These are phyloP conservation scores for Agriopis aurantiaria DNA, from an alignment of 2,888 invertebrate genomes.

Conservation along the genomic window DNA sequence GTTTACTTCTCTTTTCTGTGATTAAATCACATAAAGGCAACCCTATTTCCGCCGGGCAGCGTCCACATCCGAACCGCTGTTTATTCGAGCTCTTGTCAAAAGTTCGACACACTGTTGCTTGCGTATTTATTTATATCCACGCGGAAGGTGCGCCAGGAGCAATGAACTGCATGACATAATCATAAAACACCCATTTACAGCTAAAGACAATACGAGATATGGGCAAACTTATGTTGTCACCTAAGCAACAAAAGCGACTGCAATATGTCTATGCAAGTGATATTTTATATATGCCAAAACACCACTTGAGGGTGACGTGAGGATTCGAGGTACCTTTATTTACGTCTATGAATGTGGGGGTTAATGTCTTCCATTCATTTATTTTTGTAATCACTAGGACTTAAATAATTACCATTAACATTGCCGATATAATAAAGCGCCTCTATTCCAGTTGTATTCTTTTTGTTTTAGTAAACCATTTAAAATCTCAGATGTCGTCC, in stretches of 20 bases:
- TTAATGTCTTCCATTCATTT: not conserved
- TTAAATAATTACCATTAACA: not conserved
- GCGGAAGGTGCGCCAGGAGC: constrained; percentile 81
- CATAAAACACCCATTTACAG: constrained; percentile 46
- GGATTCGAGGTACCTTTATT: too few species aligned
- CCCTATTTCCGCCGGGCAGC: constrained; percentile 38
- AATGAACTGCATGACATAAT: constrained; percentile 70
- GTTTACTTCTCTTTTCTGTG: too few species aligned
- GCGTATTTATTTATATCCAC: constrained; percentile 74
- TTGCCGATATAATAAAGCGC: too few species aligned
- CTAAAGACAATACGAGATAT: constrained; percentile 33
- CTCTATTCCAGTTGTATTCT: too few species aligned
- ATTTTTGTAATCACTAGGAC: not conserved
- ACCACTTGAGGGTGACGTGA: too few species aligned
- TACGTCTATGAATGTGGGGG: too few species aligned
- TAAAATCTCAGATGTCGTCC: not conserved
- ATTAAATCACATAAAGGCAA: not conserved
- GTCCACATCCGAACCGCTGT: constrained; percentile 68
- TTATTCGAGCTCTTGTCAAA: constrained; percentile 83
- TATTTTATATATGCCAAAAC: too few species aligned
- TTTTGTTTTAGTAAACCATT: not conserved
- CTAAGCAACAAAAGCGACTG: constrained; percentile 5
- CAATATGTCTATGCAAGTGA: not conserved
- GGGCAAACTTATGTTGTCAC: not conserved
- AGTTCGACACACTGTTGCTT: constrained; percentile 70